Conservation (phyloP, 1,140 invertebrate species). For the Rhyzopertha dominica region DNA sequence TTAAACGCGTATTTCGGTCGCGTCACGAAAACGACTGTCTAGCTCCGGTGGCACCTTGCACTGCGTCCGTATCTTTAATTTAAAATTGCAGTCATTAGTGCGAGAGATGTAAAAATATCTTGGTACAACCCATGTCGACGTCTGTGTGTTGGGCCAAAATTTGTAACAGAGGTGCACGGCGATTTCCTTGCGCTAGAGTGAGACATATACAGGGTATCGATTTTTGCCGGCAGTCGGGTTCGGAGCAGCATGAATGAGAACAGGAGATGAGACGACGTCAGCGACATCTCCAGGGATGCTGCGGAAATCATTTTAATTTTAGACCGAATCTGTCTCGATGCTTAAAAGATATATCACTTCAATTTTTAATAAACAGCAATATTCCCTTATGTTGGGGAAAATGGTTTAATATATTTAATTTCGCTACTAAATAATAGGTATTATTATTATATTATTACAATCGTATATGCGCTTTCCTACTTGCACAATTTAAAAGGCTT, state of each 20-base stretch:
- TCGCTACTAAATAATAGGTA: no score
- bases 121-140: conserved; percentile 10
- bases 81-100: conserved; percentile 14
- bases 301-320: conserved; percentile 9
- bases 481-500: no score
- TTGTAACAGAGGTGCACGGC: conserved; percentile 1
- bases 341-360: no score
- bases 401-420: no score
- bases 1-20: neutral
- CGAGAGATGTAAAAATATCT: conserved; percentile 12
- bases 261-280: conserved; percentile 15
- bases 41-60: neutral
- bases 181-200: neutral
- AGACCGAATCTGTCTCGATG: no score
- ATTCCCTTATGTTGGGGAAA: no score
- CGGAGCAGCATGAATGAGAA: conserved; percentile 5
- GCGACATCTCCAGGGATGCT: conserved; percentile 20
- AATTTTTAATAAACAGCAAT: no score
- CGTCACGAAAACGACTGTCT: neutral
- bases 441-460: no score
- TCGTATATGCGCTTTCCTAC: no score
- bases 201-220: conserved; percentile 6
- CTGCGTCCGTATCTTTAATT: conserved; percentile 4
- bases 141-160: conserved; percentile 8
- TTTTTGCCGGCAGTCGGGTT: conserved; percentile 11